Evolutionary conservation across 2,113 vertebrate species (phyloP).

Genomic region (Clinocottus analis): DNA sequence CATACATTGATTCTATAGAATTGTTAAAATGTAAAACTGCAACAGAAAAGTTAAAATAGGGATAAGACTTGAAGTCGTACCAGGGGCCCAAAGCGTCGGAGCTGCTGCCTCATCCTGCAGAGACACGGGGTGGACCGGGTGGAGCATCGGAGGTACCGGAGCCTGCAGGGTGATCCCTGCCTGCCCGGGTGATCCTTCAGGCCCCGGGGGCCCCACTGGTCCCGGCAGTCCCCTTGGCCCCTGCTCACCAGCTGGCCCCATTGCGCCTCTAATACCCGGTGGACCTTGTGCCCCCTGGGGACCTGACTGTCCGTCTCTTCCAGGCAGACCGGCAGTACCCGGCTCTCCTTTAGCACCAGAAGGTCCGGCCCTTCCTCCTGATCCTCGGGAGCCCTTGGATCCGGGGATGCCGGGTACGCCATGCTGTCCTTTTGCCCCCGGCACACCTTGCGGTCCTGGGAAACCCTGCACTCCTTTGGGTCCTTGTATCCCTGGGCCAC

Average conservation of each 20-base stretch:
- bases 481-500: slow-evolving; percentile 87
- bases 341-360: slow-evolving; percentile 91
- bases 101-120: slow-evolving; percentile 79
- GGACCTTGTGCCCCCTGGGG: slow-evolving; percentile 89
- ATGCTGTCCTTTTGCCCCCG: slow-evolving; percentile 90
- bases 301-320: slow-evolving; percentile 90
- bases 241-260: slow-evolving; percentile 88
- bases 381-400: slow-evolving; percentile 93
- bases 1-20: no score
- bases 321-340: slow-evolving; percentile 87
- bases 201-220: slow-evolving; percentile 86
- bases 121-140: slow-evolving; percentile 79
- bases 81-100: slow-evolving; percentile 69
- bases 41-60: not conserved
- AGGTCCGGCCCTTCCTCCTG: slow-evolving; percentile 91
- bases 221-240: slow-evolving; percentile 89
- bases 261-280: slow-evolving; percentile 87
- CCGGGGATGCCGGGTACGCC: slow-evolving; percentile 91
- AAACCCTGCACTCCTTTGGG: slow-evolving; percentile 89
- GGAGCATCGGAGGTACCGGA: slow-evolving; percentile 63
- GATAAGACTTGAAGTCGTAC: slow-evolving; percentile 38
- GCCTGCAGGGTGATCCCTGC: slow-evolving; percentile 82
- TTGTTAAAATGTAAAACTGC: not conserved
- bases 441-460: slow-evolving; percentile 85
- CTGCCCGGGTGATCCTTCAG: slow-evolving; percentile 86